Base-by-base conservation (phyloP, 2,797 vertebrate species). In the Saxicola maurus region DNA sequence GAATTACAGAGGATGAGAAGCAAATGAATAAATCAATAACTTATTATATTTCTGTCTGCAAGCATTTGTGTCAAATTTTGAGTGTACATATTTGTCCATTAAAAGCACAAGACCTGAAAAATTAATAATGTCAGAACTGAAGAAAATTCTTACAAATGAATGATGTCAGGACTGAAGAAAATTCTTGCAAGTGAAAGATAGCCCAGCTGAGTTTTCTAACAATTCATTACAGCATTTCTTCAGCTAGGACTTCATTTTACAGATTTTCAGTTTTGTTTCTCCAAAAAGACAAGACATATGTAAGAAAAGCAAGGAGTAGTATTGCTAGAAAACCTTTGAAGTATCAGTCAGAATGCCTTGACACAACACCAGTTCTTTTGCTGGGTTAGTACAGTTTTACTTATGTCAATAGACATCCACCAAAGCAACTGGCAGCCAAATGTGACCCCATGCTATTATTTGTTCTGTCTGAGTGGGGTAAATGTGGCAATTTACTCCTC, bases 201-300 rank as follows among this genome's bases (percentile, higher is more conserved):
- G 12, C 5, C 28, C 21, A 45, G 3, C 7, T 42, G 27, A 60
- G 17, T 43, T 83, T 68, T 89, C 14, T 52, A 61, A 38, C 67
- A 91, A 92, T 46, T 74, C 52, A 67, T 37, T 90, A 43, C 52
- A 64, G 43, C 43, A 82, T 91, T 94, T 90, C 57, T 86, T 91
- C 86, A 87, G 40, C 49, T 56, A 76, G 49, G 20, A 33, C 16
- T 85, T 88, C 8, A 86, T 82, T 89, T 49, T 51, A 73, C 1
- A 82, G 38, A 49, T 90, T 73, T 87, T 79, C 43, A 38, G 10
- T 78, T 86, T 68, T 87, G 27, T 69, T 10, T 62, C 45, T 79
- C 33, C n/a, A n/a, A 74, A 89, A 90, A 46, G 28, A 87, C 19
- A 40, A 79, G 53, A n/a, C n/a, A 5, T 33, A 30, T 3, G 2